phyloP scores from a whole-genome alignment of 2,113 vertebrate species.

The Lagopus leucura region DNA sequence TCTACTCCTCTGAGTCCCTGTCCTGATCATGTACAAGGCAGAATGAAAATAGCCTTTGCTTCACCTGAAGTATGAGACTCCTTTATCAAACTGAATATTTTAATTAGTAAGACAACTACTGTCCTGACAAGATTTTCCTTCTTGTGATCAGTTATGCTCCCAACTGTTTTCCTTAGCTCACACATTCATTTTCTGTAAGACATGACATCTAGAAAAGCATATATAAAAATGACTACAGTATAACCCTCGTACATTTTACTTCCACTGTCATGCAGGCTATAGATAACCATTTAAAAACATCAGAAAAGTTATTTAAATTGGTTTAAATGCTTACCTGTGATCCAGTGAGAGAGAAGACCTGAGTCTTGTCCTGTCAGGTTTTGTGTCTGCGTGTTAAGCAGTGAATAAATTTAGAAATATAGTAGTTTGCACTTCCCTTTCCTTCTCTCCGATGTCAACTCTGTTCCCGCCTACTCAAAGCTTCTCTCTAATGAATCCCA shows the following conservation, averaged over 20 bases:
- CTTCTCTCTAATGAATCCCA: background rate
- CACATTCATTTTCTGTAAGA: background rate
- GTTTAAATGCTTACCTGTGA: constrained; percentile 52
- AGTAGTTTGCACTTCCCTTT: constrained; percentile 33
- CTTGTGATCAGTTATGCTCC: background rate
- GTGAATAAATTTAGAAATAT: background rate
- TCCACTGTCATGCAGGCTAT: background rate
- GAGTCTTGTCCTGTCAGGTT: background rate
- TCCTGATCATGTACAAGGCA: background rate
- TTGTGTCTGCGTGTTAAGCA: background rate
- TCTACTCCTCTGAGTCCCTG: background rate
- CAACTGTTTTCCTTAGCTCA: background rate
- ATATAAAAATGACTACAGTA: background rate
- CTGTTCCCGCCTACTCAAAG: background rate
- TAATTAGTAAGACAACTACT: background rate
- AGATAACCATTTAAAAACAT: background rate
- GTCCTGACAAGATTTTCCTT: background rate
- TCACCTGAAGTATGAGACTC: background rate
- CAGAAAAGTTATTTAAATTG: background rate
- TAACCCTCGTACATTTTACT: background rate
- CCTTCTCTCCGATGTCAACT: background rate
- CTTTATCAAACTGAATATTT: background rate
- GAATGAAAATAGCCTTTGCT: background rate
- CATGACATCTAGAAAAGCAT: background rate
- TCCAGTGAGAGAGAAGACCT: background rate